Conservation (phyloP, 2,888 invertebrate species). For the Tetramorium bicarinatum region DNA sequence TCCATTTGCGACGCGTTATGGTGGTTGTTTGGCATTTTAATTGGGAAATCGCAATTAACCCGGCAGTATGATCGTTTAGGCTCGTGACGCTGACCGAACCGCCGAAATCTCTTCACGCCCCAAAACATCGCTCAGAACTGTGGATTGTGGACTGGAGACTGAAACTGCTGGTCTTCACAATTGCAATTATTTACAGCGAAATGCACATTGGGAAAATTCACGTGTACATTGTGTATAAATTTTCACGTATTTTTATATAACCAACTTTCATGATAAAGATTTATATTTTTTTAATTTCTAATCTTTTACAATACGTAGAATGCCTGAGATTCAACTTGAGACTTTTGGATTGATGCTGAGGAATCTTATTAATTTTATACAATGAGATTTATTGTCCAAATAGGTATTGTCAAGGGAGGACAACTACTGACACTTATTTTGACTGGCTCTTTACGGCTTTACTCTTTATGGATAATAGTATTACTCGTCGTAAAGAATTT, state of each 20-base stretch:
- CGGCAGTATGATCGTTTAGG: slow-evolving; percentile 71
- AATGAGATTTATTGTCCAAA: not conserved
- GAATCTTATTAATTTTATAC: not conserved
- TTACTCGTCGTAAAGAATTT: slow-evolving; percentile 28
- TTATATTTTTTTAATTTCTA: not conserved
- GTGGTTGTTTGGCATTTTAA: slow-evolving; percentile 79
- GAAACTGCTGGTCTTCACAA: not conserved
- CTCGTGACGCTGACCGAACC: slow-evolving; percentile 27
- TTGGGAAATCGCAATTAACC: slow-evolving; percentile 82
- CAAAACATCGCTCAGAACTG: not conserved
- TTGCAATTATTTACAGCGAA: not conserved
- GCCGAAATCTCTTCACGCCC: slow-evolving; percentile 39
- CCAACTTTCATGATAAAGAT: not conserved
- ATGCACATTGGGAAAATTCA: not conserved
- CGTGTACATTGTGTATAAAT: no score
- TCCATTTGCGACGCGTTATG: slow-evolving; percentile 79
- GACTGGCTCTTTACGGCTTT: not conserved
- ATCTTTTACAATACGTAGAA: not conserved
- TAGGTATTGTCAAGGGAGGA: not conserved
- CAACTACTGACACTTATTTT: not conserved
- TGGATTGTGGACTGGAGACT: not conserved
- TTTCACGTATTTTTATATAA: no score
- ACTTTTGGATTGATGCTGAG: not conserved
- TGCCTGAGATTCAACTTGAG: not conserved
- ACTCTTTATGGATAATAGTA: slow-evolving; percentile 3